These are phyloP conservation scores for Polyploca ridens DNA, from an alignment of 2,888 invertebrate genomes.

Conservation along the genomic window DNA sequence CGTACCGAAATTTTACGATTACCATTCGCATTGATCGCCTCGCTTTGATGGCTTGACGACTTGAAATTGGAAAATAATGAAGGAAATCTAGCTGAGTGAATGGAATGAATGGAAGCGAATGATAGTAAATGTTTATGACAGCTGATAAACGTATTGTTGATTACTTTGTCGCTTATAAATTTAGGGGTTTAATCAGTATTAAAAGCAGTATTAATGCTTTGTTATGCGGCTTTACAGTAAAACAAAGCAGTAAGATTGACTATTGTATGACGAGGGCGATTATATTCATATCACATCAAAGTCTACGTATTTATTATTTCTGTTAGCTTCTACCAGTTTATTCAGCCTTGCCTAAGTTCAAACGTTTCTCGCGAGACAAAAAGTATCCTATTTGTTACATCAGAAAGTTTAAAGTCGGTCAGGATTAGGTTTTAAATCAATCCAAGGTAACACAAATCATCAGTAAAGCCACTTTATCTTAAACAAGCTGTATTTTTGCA, in stretches of 20 bases:
- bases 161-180: slow-evolving; percentile 2
- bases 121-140: slow-evolving; percentile 15
- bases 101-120: slow-evolving; percentile 26
- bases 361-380: too few relatives aligned
- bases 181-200: neutral
- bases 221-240: neutral
- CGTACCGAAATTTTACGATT: slow-evolving; percentile 47
- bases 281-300: too few relatives aligned
- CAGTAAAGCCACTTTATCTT: too few relatives aligned
- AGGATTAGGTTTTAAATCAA: too few relatives aligned
- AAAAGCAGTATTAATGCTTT: neutral
- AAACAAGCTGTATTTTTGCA: too few relatives aligned
- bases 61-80: slow-evolving; percentile 51
- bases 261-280: too few relatives aligned
- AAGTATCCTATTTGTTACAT: too few relatives aligned
- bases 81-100: slow-evolving; percentile 19
- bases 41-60: slow-evolving; percentile 26
- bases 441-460: too few relatives aligned
- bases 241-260: neutral
- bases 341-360: too few relatives aligned
- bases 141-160: slow-evolving; percentile 11
- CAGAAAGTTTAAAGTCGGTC: too few relatives aligned
- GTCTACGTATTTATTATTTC: too few relatives aligned
- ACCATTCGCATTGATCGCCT: slow-evolving; percentile 18
- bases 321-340: too few relatives aligned